phyloP scores from a whole-genome alignment of 2,797 vertebrate genomes.

The Astyanax mexicanus region DNA sequence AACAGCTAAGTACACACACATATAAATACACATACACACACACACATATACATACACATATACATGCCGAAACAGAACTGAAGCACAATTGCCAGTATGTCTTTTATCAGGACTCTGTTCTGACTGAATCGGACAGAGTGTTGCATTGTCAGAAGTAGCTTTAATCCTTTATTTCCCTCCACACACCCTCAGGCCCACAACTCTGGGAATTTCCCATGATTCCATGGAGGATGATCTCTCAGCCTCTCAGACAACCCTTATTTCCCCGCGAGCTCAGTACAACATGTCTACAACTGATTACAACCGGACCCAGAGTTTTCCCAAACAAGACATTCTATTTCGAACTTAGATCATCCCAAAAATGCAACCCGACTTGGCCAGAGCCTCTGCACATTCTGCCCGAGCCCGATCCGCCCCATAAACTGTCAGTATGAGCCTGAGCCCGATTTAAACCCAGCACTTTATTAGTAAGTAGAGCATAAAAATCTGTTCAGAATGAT shows the following conservation, averaged over 20 bases:
- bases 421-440: too few species aligned
- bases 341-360: too few species aligned
- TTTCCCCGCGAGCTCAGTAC: conserved; percentile 42
- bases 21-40: conserved; percentile 41
- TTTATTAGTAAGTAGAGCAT: too few species aligned
- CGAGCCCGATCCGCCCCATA: too few species aligned
- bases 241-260: conserved; percentile 5
- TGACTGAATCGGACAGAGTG: neutral
- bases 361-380: too few species aligned
- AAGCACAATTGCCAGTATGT: neutral
- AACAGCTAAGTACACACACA: conserved; percentile 42
- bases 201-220: conserved; percentile 52
- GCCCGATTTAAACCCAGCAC: too few species aligned
- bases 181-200: conserved; percentile 37
- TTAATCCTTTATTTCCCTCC: conserved; percentile 41
- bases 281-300: conserved; percentile 30
- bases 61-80: neutral
- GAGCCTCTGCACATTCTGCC: too few species aligned
- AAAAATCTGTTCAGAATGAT: too few species aligned
- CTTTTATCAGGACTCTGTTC: neutral
- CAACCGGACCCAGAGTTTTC: too few species aligned
- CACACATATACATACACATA: conserved; percentile 19
- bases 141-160: conserved; percentile 38
- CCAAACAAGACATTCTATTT: too few species aligned
- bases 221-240: conserved; percentile 51